Conservation (phyloP, 1,140 invertebrate species). For the Plutomurus gul region DNA sequence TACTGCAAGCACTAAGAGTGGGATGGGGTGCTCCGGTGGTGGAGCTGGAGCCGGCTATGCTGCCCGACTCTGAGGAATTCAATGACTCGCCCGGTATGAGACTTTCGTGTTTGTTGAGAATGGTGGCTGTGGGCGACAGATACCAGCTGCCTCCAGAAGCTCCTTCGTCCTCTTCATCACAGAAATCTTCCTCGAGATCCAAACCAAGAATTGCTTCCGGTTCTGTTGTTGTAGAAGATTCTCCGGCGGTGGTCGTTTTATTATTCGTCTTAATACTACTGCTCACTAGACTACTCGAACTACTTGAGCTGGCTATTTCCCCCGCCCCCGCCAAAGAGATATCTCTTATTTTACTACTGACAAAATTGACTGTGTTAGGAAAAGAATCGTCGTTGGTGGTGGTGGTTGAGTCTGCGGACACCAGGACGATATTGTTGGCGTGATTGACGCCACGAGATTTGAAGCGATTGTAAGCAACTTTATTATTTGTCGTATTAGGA, state of each 20-base stretch:
- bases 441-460: constrained; percentile 9
- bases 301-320: not conserved
- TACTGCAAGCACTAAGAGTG: constrained; percentile 28
- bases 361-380: not conserved
- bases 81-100: not conserved
- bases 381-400: not conserved
- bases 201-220: constrained; percentile 19
- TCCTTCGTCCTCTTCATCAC: constrained; percentile 29
- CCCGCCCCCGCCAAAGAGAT: not conserved
- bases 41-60: not conserved
- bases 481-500: too few relatives aligned
- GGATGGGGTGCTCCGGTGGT: not conserved
- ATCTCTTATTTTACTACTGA: not conserved
- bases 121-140: constrained; percentile 1
- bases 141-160: constrained; percentile 1
- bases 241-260: not conserved
- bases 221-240: not conserved
- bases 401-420: not conserved
- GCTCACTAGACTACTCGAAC: not conserved
- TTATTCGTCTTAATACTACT: constrained; percentile 31
- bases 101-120: not conserved
- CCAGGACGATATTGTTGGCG: not conserved
- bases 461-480: not conserved
- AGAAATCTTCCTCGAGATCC: constrained; percentile 27
- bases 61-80: constrained; percentile 6